Evolutionary conservation across 1,140 invertebrate genomes (phyloP), one percentile per base, ranked within the genome.

Genomic region (Drosophila fuyamai): DNA sequence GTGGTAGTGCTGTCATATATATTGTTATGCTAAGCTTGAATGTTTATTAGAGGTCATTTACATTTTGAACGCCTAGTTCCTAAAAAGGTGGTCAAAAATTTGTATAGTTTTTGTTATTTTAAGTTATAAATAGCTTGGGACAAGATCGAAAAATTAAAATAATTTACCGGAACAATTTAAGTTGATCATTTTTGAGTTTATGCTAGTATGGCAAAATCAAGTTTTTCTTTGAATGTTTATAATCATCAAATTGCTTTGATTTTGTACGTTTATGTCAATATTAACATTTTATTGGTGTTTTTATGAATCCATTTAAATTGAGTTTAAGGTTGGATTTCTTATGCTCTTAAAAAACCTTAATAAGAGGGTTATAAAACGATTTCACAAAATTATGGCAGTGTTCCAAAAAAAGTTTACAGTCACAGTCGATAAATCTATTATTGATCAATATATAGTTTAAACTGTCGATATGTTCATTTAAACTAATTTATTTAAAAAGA

Each of bases 241-340:
- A 53, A 13, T 36, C 32, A 36, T 53, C 14, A 53, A 18, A 7
- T 9, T 7, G 50, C 32, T 53, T 13, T 36, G 10, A 51, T 35
- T 51, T 51, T 10, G 29, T 51, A 35, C 12, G 32, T 35, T 53
- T 18, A 36, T 36, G 50, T 12, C 50, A 36, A 53, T 16, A 53
- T 36, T 36, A 36, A 36, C 32, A 53, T 36, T 53, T 53, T 53
- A 53, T 53, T 5, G 14, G 13, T 18, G 50, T 32, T 53, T 6
- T 36, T 53, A 36, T 53, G 50, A 53, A 36, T 36, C 32, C 50
- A 12, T 53, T 53, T 53, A 18, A 18, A 36, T 36, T 53, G 14
- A 36, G 32, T 36, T 53, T 53, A 53, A 53, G 50, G 27, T 35
- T 59, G 10, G 4, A 23, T 14, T 59, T 32, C n/a, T 40, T 10